phyloP scores from a whole-genome alignment of 1,140 invertebrate species.

The Argopecten irradians region DNA sequence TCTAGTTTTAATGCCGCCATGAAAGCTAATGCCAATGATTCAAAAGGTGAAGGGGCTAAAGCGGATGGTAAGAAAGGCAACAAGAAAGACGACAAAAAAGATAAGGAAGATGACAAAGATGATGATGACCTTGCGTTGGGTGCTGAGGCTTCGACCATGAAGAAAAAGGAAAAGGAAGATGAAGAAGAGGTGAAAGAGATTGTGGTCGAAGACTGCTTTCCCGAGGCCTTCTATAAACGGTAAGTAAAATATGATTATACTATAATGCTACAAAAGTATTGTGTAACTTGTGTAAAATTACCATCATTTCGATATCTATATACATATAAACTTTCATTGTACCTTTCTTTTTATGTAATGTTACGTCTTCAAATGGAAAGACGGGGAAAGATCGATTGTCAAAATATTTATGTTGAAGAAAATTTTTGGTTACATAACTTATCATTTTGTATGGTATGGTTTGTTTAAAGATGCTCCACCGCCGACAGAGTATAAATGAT shows the following conservation, averaged over 20 bases:
- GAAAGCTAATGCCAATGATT: slow-evolving; percentile 30
- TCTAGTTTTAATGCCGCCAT: slow-evolving; percentile 45
- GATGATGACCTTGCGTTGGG: slow-evolving; percentile 59
- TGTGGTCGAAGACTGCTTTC: slow-evolving; percentile 85
- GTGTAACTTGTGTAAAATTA: too few relatives aligned
- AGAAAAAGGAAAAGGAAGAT: slow-evolving; percentile 53
- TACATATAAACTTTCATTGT: too few relatives aligned
- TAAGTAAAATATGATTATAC: slow-evolving; percentile 34
- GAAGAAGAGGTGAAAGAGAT: slow-evolving; percentile 54
- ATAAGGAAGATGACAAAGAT: slow-evolving; percentile 30
- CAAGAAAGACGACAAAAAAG: slow-evolving; percentile 29
- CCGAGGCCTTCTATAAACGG: slow-evolving; percentile 71
- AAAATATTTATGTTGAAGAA: too few relatives aligned
- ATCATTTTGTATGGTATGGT: too few relatives aligned
- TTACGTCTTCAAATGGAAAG: too few relatives aligned
- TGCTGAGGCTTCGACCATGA: slow-evolving; percentile 55
- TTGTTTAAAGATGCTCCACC: too few relatives aligned
- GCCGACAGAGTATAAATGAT: too few relatives aligned
- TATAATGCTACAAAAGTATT: background rate
- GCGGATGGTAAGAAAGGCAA: slow-evolving; percentile 32
- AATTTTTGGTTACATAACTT: too few relatives aligned
- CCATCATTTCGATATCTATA: too few relatives aligned
- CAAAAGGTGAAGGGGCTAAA: background rate
- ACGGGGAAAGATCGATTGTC: too few relatives aligned
- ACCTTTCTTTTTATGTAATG: too few relatives aligned